These are phyloP conservation scores for Fratercula arctica DNA, from an alignment of 2,797 vertebrate genomes.

Conservation along the genomic window DNA sequence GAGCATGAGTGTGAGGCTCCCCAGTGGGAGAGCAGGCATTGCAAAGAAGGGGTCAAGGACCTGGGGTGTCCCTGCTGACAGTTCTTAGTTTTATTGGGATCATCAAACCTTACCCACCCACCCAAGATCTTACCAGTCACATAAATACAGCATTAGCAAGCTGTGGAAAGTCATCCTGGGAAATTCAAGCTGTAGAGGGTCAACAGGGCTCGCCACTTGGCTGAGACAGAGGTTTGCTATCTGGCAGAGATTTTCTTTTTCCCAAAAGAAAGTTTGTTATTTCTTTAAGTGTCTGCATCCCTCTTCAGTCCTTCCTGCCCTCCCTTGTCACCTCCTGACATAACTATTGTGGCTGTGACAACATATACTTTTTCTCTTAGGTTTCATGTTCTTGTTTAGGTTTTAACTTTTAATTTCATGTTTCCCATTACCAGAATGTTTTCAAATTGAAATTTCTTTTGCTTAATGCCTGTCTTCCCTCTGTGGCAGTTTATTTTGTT, in stretches of 20 bases:
- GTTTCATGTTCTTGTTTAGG: background rate
- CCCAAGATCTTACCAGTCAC: background rate
- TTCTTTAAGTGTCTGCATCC: background rate
- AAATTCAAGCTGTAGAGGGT: background rate
- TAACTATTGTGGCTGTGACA: background rate
- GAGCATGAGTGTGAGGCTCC: background rate
- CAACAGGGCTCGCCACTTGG: background rate
- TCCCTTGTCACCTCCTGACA: background rate
- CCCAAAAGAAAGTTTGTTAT: background rate
- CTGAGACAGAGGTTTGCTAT: background rate
- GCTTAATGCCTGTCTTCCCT: background rate
- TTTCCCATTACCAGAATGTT: background rate
- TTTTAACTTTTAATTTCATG: background rate
- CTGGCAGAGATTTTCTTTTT: background rate
- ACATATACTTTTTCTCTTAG: background rate
- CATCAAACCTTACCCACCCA: background rate
- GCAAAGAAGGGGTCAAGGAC: background rate
- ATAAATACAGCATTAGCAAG: background rate
- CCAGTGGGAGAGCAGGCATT: background rate
- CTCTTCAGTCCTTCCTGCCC: background rate
- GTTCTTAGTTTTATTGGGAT: background rate
- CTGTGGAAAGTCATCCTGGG: background rate
- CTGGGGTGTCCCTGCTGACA: background rate
- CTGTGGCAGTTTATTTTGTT: background rate
- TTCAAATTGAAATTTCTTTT: background rate